phyloP scores from a whole-genome alignment of 2,888 invertebrate species.

The Andrena haemorrhoa region DNA sequence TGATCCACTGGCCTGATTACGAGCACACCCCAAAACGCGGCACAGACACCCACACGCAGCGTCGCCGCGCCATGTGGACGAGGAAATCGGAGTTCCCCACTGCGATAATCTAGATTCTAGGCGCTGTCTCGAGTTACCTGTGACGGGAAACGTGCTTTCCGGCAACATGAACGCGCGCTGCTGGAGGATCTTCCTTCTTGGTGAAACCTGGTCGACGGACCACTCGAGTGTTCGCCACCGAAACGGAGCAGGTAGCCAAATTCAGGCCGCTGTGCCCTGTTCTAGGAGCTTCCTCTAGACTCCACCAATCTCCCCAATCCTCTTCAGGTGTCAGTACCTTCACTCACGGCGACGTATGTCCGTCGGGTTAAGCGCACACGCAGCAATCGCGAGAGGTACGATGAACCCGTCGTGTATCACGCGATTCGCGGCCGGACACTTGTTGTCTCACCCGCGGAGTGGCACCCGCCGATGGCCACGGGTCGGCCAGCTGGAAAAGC shows the following conservation, averaged over 20 bases:
- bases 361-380: neutral
- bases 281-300: no score
- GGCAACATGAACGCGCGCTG: slow-evolving; percentile 82
- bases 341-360: neutral
- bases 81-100: neutral
- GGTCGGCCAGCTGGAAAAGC: slow-evolving; percentile 33
- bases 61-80: neutral
- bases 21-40: neutral
- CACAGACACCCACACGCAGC: slow-evolving; percentile 13
- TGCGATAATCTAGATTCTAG: neutral
- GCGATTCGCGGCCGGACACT: slow-evolving; percentile 39
- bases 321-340: neutral
- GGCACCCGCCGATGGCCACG: slow-evolving; percentile 7
- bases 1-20: slow-evolving; percentile 66
- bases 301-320: neutral
- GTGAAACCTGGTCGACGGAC: slow-evolving; percentile 24
- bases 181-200: slow-evolving; percentile 22
- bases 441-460: slow-evolving; percentile 27
- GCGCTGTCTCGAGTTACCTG: slow-evolving; percentile 76
- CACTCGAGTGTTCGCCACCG: neutral
- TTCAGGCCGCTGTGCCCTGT: no score
- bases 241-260: no score
- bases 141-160: slow-evolving; percentile 84
- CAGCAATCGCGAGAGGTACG: slow-evolving; percentile 10
- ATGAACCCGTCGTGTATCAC: slow-evolving; percentile 35